These are phyloP conservation scores for Allobates femoralis DNA, from an alignment of 2,797 vertebrate genomes.

Conservation along the genomic window DNA sequence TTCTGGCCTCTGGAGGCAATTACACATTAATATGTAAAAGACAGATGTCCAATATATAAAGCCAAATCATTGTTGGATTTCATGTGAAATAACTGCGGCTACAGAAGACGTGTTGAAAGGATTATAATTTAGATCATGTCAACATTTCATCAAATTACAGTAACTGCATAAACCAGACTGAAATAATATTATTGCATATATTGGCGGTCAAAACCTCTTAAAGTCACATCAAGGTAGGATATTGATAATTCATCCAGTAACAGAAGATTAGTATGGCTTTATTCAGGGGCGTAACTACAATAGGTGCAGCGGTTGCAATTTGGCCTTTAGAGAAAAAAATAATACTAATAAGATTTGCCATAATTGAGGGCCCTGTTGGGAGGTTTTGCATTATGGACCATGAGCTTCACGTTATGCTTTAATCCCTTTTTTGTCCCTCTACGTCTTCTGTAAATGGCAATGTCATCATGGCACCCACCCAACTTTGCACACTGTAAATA, in stretches of 20 bases:
- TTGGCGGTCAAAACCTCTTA: background rate
- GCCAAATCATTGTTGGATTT: background rate
- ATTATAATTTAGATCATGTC: constrained; percentile 32
- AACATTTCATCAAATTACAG: constrained; percentile 13
- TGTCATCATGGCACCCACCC: background rate
- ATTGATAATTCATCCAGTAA: background rate
- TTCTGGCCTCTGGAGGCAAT: constrained; percentile 17
- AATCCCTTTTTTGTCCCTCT: no score
- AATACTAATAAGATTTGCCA: no score
- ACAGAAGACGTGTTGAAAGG: background rate
- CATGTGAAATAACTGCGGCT: background rate
- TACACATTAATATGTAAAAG: constrained; percentile 30
- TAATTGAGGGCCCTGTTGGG: no score
- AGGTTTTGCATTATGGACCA: no score
- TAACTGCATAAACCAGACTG: background rate
- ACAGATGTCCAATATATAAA: constrained; percentile 1
- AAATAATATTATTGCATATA: background rate
- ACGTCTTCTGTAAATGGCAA: background rate
- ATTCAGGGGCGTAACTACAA: no score
- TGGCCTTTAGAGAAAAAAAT: no score
- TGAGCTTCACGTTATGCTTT: no score
- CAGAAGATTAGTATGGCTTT: background rate
- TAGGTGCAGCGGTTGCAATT: no score
- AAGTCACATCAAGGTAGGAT: background rate
- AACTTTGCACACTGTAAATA: no score